Base-by-base conservation (phyloP, 2,888 invertebrate genomes). In the Esperia sulphurella region DNA sequence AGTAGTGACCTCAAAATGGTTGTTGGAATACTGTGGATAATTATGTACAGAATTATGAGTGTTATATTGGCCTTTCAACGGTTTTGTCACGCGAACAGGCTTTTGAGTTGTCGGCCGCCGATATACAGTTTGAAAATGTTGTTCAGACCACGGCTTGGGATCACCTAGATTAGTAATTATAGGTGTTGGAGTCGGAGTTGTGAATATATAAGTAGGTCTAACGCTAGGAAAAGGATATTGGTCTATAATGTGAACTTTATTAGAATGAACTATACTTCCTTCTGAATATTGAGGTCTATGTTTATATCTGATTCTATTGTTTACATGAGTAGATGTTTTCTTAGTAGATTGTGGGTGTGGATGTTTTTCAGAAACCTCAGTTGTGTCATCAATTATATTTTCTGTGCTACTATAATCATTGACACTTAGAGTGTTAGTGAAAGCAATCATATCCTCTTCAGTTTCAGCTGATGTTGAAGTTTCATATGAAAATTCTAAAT, bases 101-200 rank as follows among this genome's bases (percentile, higher is more conserved):
- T 73, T 80, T 52, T 53, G 68, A 37, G 79, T 84, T 10, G 79
- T 78, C 1, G 79, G 70, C 61, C 69, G 71, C 12, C 62, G 66
- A 49, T 63, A 56, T 48, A 38, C 10, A 2, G 47, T 53, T 49
- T 60, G 56, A n/a, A 35, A 35, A 46, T 43, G 47, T 13, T 57
- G 58, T 33, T 50, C 57, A 8, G 62, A 57, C 83, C 83, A 83
- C 0, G 81, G 78, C 55, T 66, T 71, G 14, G 89, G 89, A 49
- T 82, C 79, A 1, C 89, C 89, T 54, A 86, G 65, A 57, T 88
- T 88, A 33, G 87, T 86, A n/a, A 89, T 81, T 12, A 87, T 75
- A 29, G 88, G 88, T 14, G 86, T 86, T 12, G 79, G 79, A 37
- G 54, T 61, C 4, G 79, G 77, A 43, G 78, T 80, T 6, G 77